Conservation (phyloP, 2,888 invertebrate species). For the Axea sp. region DNA sequence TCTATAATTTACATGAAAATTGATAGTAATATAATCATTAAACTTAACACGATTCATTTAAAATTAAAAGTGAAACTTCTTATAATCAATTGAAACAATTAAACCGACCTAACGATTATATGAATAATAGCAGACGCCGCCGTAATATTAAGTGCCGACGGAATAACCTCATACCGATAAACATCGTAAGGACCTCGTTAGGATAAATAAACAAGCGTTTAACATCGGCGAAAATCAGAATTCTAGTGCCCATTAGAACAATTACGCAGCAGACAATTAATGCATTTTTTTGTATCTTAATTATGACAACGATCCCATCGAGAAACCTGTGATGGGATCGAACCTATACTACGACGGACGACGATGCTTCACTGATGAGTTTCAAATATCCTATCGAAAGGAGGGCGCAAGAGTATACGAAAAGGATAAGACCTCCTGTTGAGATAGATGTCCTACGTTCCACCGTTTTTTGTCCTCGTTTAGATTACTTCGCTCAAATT, state of each 20-base stretch:
- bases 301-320: conserved; percentile 64
- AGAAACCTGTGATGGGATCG: no score
- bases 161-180: no score
- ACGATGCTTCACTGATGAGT: conserved; percentile 72
- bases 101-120: no score
- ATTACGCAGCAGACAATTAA: conserved; percentile 64
- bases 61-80: no score
- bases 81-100: no score
- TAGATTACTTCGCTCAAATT: conserved; percentile 64
- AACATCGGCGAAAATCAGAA: conserved; percentile 21
- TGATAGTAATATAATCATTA: no score
- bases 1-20: no score
- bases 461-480: conserved; percentile 74
- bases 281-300: conserved; percentile 69
- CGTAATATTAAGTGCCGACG: no score
- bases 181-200: no score
- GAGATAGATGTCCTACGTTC: conserved; percentile 70
- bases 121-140: no score
- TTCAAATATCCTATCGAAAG: conserved; percentile 64
- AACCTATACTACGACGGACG: no score
- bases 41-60: no score
- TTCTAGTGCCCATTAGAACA: conserved; percentile 34
- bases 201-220: conserved; percentile 23
- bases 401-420: conserved; percentile 64
- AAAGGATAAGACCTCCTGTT: conserved; percentile 66